Conservation (phyloP, 2,888 invertebrate genomes). For the Plebejus anna region DNA sequence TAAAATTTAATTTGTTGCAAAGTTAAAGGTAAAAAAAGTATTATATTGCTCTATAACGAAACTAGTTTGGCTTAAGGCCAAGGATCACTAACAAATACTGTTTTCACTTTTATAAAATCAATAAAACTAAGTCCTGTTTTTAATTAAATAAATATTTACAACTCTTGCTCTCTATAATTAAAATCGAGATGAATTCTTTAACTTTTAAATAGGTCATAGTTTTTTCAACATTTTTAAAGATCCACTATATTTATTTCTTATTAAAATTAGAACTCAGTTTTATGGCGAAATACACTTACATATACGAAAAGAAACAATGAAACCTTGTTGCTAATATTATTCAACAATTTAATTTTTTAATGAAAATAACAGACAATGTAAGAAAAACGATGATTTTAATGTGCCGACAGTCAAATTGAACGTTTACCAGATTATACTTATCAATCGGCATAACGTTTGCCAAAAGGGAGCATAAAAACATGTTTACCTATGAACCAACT, state of each 20-base stretch:
- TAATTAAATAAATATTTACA: background rate
- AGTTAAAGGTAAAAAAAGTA: background rate
- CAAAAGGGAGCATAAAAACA: background rate
- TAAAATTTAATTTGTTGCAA: background rate
- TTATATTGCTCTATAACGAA: background rate
- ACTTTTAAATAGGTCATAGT: background rate
- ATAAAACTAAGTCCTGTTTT: slow-evolving; percentile 12
- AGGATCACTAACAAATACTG: background rate
- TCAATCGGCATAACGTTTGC: background rate
- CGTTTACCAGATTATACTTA: background rate
- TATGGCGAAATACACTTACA: background rate
- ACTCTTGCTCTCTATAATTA: background rate
- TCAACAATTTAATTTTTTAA: background rate
- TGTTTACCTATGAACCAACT: slow-evolving; percentile 5
- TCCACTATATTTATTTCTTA: too few species aligned
- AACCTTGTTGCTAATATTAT: background rate
- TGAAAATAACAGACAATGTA: background rate
- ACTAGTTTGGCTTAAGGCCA: background rate
- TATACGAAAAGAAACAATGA: background rate
- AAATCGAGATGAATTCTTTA: background rate
- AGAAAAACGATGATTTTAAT: background rate
- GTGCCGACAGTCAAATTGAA: background rate
- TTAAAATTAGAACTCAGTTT: too few species aligned
- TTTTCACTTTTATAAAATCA: slow-evolving; percentile 17
- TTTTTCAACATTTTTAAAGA: background rate